These are phyloP conservation scores for Cyphomyrmex costatus DNA, from an alignment of 1,140 invertebrate species.

Conservation along the genomic window DNA sequence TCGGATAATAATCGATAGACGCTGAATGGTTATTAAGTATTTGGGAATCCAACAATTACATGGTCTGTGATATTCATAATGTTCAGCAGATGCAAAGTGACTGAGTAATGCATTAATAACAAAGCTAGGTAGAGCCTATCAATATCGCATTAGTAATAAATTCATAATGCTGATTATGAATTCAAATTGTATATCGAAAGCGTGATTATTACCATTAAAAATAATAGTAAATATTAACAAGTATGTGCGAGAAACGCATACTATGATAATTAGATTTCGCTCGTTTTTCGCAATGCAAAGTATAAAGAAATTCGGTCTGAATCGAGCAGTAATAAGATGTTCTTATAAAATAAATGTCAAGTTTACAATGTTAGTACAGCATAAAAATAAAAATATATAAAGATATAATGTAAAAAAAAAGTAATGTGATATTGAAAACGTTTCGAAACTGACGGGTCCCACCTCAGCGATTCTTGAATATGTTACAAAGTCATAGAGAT, in stretches of 20 bases:
- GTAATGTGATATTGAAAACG: no score
- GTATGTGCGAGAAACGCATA: neutral
- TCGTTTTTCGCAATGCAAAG: no score
- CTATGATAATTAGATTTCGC: no score
- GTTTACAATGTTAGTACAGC: no score
- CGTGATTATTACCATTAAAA: neutral
- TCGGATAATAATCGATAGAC: neutral
- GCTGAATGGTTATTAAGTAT: constrained; percentile 36
- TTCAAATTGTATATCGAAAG: neutral
- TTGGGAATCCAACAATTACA: constrained; percentile 45
- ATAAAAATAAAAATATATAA: no score
- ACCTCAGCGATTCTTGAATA: no score
- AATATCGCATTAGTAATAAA: constrained; percentile 43
- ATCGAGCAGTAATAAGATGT: no score
- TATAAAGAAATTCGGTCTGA: no score
- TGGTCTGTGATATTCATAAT: constrained; percentile 43
- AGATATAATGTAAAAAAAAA: no score
- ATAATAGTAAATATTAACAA: neutral
- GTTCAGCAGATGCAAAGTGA: constrained; percentile 22
- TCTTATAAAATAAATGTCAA: no score
- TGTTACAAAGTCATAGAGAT: no score
- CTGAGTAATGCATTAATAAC: constrained; percentile 49
- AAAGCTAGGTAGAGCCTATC: neutral
- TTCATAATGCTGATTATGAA: constrained; percentile 28
- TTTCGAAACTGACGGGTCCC: no score